A percentile compares a stretch with the other conserved stretches of the same genome.
Evolutionary conservation across 2,888 invertebrate genomes (phyloP).

Genomic region (Tiphia femorata): DNA sequence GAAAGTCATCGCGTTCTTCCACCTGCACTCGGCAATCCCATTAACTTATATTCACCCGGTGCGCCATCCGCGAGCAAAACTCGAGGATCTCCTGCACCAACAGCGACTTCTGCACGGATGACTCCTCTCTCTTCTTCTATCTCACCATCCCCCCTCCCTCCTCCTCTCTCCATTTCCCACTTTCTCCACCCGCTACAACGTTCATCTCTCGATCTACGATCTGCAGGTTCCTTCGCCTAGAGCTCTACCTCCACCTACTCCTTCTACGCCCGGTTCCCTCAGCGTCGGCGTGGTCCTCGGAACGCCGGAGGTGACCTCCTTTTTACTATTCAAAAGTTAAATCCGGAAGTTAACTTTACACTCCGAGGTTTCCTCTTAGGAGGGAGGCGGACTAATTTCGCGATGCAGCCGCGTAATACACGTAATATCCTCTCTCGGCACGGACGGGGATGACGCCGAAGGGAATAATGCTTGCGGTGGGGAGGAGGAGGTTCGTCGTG

Average conservation of each 20-base stretch:
- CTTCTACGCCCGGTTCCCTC: slow-evolving; percentile 5
- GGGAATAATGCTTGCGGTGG: no score
- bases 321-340: slow-evolving; percentile 45
- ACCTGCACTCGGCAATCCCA: slow-evolving; percentile 6
- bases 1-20: no score
- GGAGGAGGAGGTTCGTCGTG: slow-evolving; percentile 8
- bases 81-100: no score
- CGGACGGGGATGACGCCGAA: no score
- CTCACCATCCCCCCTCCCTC: slow-evolving; percentile 2
- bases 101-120: no score
- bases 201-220: no score
- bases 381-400: slow-evolving; percentile 26
- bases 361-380: slow-evolving; percentile 27
- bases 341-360: slow-evolving; percentile 51
- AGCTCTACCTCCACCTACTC: no score
- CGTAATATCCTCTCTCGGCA: slow-evolving; percentile 17
- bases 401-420: slow-evolving; percentile 21
- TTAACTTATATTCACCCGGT: slow-evolving; percentile 10
- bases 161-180: background rate
- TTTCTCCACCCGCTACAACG: no score
- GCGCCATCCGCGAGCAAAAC: no score
- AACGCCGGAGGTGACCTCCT: slow-evolving; percentile 24
- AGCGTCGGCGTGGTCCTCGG: slow-evolving; percentile 3
- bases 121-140: no score
- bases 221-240: no score